Percentiles rank a stretch among this genome's conserved stretches.
These are phyloP conservation scores for Rhabdomys pumilio DNA, from an alignment of 2,797 vertebrate genomes.

Conservation along the genomic window DNA sequence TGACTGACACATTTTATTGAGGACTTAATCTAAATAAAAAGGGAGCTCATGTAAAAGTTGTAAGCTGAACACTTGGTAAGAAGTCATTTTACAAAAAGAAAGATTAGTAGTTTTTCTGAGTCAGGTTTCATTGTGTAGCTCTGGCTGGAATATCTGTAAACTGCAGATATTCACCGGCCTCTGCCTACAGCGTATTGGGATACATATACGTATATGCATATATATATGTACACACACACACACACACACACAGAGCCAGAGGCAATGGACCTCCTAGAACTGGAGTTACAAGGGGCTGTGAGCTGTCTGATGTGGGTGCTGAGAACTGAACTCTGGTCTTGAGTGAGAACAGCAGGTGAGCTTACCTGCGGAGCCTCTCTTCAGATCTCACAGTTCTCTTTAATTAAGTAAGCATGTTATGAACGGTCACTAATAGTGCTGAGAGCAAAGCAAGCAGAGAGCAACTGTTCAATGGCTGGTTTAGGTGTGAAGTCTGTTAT, in stretches of 20 bases:
- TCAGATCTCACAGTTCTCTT: neutral
- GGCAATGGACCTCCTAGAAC: neutral
- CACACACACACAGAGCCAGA: neutral
- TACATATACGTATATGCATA: neutral
- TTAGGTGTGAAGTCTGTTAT: neutral
- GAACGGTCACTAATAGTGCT: neutral
- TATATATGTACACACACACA: neutral
- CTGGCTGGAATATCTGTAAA: neutral
- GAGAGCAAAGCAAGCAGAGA: neutral
- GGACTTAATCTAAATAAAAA: slow-evolving; percentile 17
- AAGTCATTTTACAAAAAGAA: neutral
- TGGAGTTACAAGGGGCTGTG: neutral
- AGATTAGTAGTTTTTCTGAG: neutral
- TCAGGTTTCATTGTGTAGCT: neutral
- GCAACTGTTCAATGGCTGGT: neutral
- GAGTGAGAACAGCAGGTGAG: neutral
- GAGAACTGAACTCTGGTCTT: neutral
- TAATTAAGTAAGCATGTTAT: neutral
- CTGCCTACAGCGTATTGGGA: neutral
- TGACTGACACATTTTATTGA: neutral
- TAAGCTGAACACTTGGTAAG: neutral
- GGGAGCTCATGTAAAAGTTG: neutral
- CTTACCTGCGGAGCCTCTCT: neutral
- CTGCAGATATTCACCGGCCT: neutral
- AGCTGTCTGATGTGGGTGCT: neutral